phyloP scores from a whole-genome alignment of 37 sponge, comb jelly and placozoan species.

The Bolinopsis microptera region DNA sequence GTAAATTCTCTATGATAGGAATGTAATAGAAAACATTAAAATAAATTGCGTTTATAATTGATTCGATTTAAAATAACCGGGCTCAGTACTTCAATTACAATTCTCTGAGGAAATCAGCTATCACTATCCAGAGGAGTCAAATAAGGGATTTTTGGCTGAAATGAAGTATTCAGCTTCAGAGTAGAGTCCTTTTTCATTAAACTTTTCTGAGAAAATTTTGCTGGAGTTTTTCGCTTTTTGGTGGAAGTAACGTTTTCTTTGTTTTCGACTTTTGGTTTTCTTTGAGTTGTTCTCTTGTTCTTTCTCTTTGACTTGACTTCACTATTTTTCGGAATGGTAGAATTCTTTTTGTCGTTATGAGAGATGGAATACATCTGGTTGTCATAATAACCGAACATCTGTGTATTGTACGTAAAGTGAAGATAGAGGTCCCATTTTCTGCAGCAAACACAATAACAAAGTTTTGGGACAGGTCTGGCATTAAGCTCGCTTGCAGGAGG shows the following conservation, averaged over 20 bases:
- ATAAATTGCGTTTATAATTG: too few relatives aligned
- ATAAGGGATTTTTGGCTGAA: slow-evolving; percentile 57
- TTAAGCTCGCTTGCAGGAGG: slow-evolving; percentile 25
- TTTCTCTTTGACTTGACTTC: neutral
- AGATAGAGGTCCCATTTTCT: slow-evolving; percentile 38
- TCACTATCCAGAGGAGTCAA: slow-evolving; percentile 64
- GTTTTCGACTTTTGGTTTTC: slow-evolving; percentile 11
- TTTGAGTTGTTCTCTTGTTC: neutral
- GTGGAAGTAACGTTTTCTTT: slow-evolving; percentile 1
- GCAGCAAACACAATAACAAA: slow-evolving; percentile 42
- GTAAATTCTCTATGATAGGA: too few relatives aligned
- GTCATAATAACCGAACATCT: slow-evolving; percentile 46
- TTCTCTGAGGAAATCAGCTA: neutral
- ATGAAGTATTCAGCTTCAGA: slow-evolving; percentile 35
- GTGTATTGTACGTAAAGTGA: slow-evolving; percentile 43
- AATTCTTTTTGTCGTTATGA: neutral
- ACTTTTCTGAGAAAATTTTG: slow-evolving; percentile 14
- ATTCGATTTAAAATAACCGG: too few relatives aligned
- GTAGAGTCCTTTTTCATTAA: slow-evolving; percentile 41
- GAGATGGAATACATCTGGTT: neutral
- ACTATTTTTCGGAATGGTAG: neutral
- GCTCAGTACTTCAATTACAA: too few relatives aligned
- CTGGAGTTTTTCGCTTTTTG: neutral
- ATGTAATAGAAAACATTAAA: too few relatives aligned
- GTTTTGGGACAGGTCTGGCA: neutral